These are phyloP conservation scores for Heliconius ethilla DNA, from an alignment of 2,888 invertebrate species.

Conservation along the genomic window DNA sequence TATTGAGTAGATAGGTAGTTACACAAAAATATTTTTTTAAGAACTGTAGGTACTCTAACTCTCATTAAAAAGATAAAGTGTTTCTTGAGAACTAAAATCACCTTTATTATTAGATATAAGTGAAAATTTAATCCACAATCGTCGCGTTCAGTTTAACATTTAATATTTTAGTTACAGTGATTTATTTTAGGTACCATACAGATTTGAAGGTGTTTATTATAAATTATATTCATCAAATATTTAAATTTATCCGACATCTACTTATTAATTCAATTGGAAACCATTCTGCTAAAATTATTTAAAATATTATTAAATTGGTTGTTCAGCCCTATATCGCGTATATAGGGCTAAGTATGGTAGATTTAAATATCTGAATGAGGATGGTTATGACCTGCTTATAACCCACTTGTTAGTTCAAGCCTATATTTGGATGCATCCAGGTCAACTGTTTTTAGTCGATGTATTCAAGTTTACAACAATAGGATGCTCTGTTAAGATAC, in stretches of 20 bases:
- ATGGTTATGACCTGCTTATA: neutral
- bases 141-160: neutral
- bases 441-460: neutral
- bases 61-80: neutral
- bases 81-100: neutral
- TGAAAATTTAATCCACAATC: neutral
- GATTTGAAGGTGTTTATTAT: neutral
- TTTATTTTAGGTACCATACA: neutral
- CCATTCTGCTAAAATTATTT: neutral
- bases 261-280: neutral
- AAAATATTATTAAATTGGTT: neutral
- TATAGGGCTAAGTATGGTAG: neutral
- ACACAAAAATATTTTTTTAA: constrained; percentile 3
- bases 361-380: neutral
- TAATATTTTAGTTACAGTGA: neutral
- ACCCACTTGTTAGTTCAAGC: neutral
- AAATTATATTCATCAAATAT: neutral
- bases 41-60: neutral
- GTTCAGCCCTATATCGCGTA: neutral
- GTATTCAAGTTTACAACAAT: neutral
- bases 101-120: neutral
- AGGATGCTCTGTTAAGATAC: neutral
- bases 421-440: neutral
- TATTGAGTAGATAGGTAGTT: constrained; percentile 8
- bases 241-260: neutral